Percentiles rank a stretch among this genome's conserved stretches.
phyloP scores from a whole-genome alignment of 2,797 vertebrate genomes.

The Malacoraja senta region DNA sequence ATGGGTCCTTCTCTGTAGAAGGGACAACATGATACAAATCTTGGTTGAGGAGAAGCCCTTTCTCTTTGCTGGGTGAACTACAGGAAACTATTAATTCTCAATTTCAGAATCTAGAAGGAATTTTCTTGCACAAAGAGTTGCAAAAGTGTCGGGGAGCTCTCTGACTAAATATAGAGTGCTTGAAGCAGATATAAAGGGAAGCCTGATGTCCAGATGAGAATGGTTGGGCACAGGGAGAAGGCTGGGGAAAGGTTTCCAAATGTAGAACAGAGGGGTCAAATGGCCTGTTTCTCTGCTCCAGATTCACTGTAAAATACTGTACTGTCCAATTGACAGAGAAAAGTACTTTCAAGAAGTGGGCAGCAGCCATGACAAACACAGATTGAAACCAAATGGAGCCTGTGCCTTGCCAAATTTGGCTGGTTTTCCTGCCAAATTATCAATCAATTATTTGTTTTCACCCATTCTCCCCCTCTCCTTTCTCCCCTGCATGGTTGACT shows the following conservation, averaged over 20 bases:
- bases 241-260: not conserved
- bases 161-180: not conserved
- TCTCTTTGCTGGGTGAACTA: not conserved
- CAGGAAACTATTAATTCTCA: not conserved
- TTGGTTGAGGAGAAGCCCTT: not conserved
- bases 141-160: not conserved
- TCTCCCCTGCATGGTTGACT: not conserved
- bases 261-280: not conserved
- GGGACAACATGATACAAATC: not conserved
- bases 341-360: not conserved
- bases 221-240: not conserved
- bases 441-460: not conserved
- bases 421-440: not conserved
- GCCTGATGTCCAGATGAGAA: not conserved
- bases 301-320: not conserved
- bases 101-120: not conserved
- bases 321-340: not conserved
- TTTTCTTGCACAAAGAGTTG: not conserved
- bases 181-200: not conserved
- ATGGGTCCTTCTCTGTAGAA: not conserved
- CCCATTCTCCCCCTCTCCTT: not conserved
- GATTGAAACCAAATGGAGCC: constrained; percentile 5
- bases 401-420: not conserved
- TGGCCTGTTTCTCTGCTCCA: not conserved
- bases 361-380: not conserved